phyloP scores from a whole-genome alignment of 2,888 invertebrate species.

The Agonopterix subpropinquella region DNA sequence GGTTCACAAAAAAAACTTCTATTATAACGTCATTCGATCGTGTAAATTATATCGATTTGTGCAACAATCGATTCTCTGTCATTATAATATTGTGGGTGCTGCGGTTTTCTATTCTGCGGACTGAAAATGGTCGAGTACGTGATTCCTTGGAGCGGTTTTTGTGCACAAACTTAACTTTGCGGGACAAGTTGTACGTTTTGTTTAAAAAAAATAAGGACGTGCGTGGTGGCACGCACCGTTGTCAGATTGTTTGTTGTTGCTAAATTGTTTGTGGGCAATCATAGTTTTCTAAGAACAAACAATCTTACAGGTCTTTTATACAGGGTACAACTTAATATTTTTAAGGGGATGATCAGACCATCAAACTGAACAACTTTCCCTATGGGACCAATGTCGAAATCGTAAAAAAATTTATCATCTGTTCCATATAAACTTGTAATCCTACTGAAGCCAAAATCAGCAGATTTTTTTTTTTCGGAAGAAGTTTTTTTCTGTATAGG shows the following conservation, averaged over 20 bases:
- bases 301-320: too few species aligned
- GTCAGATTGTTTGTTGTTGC: conserved; percentile 14
- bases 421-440: too few species aligned
- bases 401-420: too few species aligned
- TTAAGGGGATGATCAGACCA: too few species aligned
- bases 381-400: too few species aligned
- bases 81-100: conserved; percentile 63
- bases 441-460: too few species aligned
- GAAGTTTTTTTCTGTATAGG: too few species aligned
- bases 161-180: conserved; percentile 40
- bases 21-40: conserved; percentile 55
- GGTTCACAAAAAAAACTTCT: conserved; percentile 52
- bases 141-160: conserved; percentile 53
- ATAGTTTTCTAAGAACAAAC: too few species aligned
- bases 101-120: conserved; percentile 57
- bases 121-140: conserved; percentile 56
- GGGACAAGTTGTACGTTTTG: conserved; percentile 54
- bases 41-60: conserved; percentile 67
- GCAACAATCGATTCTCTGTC: conserved; percentile 57
- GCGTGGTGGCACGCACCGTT: conserved; percentile 30
- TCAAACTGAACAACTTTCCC: too few species aligned
- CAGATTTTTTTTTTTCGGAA: too few species aligned
- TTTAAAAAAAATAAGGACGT: conserved; percentile 46
- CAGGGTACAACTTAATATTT: too few species aligned
- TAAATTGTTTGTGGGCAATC: conserved; percentile 6